Evolutionary conservation across 2,888 invertebrate species (phyloP).

Genomic region (Clivina fossor): DNA sequence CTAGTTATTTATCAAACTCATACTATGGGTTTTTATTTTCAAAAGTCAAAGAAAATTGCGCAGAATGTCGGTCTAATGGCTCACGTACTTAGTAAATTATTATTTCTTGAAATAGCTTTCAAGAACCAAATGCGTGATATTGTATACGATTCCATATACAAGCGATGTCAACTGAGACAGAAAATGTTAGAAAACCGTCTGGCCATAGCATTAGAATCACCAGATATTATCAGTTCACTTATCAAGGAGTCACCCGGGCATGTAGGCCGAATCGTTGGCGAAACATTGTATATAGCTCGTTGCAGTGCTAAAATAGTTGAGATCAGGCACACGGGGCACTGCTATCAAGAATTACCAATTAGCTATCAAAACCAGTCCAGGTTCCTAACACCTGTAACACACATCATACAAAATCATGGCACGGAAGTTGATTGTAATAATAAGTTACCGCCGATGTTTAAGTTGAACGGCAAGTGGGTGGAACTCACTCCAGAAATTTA

Average conservation of each 20-base stretch:
- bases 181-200: background rate
- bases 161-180: background rate
- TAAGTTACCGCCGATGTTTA: background rate
- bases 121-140: background rate
- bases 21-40: background rate
- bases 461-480: background rate
- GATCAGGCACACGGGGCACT: background rate
- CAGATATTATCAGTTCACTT: background rate
- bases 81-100: background rate
- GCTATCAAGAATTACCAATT: conserved; percentile 8
- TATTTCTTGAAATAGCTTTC: background rate
- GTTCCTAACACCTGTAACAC: conserved; percentile 4
- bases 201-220: background rate
- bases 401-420: conserved; percentile 3
- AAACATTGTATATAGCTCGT: background rate
- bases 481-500: background rate
- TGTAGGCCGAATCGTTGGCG: background rate
- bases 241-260: background rate
- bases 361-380: background rate
- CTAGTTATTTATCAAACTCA: background rate
- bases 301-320: conserved; percentile 1
- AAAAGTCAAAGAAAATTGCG: background rate
- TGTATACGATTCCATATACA: background rate
- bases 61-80: conserved; percentile 4
- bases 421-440: background rate